Conservation (phyloP, 2,888 invertebrate genomes). For the Hetaerina titia region DNA sequence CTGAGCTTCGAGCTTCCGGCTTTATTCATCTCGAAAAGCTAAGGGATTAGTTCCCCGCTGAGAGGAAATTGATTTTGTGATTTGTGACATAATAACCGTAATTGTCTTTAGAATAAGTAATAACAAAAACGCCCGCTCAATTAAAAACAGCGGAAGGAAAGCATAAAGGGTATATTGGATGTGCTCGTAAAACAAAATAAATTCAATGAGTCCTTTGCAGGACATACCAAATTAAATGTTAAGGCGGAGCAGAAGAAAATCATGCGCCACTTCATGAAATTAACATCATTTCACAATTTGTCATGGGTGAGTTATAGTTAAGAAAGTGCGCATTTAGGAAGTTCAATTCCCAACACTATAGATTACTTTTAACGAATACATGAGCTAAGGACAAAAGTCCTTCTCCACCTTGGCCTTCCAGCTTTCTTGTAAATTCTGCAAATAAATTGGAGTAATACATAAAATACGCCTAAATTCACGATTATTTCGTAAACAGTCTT, state of each 20-base stretch:
- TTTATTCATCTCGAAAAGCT: not conserved
- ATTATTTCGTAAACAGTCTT: no score
- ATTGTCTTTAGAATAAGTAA: slow-evolving; percentile 8
- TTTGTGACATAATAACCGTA: slow-evolving; percentile 1
- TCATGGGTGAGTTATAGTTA: not conserved
- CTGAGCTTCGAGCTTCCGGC: not conserved
- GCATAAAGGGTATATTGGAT: not conserved
- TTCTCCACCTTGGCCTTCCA: no score
- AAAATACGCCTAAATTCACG: no score
- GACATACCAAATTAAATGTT: not conserved
- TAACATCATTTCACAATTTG: not conserved
- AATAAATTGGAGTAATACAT: no score
- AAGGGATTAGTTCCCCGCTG: not conserved
- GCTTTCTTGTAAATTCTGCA: no score
- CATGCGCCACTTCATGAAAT: not conserved
- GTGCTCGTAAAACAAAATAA: not conserved
- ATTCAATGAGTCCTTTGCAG: not conserved
- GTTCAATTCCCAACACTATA: no score
- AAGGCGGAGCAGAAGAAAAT: not conserved
- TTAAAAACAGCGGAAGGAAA: not conserved
- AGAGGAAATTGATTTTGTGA: slow-evolving; percentile 32
- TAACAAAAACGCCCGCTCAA: not conserved
- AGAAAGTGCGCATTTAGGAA: no score
- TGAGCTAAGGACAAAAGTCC: no score
- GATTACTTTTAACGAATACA: no score